Percentiles rank a stretch among this genome's conserved stretches.
Evolutionary conservation across 1,140 invertebrate genomes (phyloP).

Genomic region (Sarcophaga bullata): DNA sequence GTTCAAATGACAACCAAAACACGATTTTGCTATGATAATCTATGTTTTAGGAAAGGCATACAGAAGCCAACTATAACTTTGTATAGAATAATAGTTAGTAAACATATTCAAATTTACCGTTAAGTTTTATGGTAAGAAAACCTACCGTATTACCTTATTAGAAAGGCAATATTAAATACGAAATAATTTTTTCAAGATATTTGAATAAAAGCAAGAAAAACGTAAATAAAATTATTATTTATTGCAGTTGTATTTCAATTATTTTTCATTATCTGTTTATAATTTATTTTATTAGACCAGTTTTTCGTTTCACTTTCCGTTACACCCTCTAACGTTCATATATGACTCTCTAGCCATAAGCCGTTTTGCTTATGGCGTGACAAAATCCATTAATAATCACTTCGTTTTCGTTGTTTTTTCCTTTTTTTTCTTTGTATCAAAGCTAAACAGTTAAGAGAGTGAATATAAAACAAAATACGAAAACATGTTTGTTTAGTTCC

Average conservation of each 20-base stretch:
- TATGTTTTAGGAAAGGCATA: no score
- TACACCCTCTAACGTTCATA: background rate
- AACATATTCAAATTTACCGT: no score
- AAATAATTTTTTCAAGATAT: no score
- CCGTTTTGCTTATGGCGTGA: no score
- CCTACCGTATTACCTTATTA: background rate
- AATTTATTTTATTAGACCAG: slow-evolving; percentile 16
- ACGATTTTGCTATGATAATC: no score
- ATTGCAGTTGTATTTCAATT: background rate
- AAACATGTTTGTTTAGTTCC: slow-evolving; percentile 8
- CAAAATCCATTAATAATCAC: slow-evolving; percentile 2
- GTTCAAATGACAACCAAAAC: no score
- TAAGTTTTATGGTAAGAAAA: background rate
- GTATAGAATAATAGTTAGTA: no score
- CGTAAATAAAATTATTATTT: background rate
- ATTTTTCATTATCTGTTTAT: background rate
- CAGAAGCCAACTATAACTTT: no score
- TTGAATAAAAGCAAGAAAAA: no score
- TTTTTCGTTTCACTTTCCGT: background rate
- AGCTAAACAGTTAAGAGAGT: slow-evolving; percentile 10
- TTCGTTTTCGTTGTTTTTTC: background rate
- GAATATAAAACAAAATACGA: background rate
- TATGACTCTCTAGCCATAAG: background rate
- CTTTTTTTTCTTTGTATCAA: background rate
- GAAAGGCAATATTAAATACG: no score